Evolutionary conservation across 2,797 vertebrate genomes (phyloP).

Genomic region (Silurus aristotelis): DNA sequence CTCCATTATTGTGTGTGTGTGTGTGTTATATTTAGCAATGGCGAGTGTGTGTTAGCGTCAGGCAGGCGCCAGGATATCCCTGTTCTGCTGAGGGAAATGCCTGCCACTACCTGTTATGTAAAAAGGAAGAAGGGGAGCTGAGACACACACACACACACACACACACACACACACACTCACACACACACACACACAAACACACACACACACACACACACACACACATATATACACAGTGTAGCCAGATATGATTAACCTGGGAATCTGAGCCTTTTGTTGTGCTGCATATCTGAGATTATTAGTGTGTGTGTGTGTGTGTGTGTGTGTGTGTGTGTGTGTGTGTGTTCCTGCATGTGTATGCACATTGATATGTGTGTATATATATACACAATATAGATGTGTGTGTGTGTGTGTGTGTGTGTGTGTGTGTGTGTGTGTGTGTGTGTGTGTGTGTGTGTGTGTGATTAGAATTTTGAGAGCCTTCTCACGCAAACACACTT

Average conservation of each 20-base stretch:
- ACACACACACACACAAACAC: conserved; percentile 13
- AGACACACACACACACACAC: conserved; percentile 35
- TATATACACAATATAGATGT: not conserved
- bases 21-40: conserved; percentile 87
- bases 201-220: conserved; percentile 24
- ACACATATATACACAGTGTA: not conserved
- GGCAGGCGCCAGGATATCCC: conserved; percentile 99
- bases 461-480: not conserved
- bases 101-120: conserved; percentile 99
- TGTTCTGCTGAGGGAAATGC: conserved; percentile 98
- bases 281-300: not conserved
- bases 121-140: conserved; percentile 57
- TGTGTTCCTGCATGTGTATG: not conserved
- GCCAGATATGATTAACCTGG: conserved; percentile 16
- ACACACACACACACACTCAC: conserved; percentile 22
- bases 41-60: conserved; percentile 83
- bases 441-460: not conserved
- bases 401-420: not conserved
- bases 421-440: not conserved
- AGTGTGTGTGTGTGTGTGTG: not conserved
- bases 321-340: not conserved
- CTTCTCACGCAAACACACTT: not conserved
- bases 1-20: conserved; percentile 49
- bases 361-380: conserved; percentile 24
- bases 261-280: not conserved